phyloP scores from a whole-genome alignment of 2,888 invertebrate genomes.

The Lordiphosa fenestrarum region DNA sequence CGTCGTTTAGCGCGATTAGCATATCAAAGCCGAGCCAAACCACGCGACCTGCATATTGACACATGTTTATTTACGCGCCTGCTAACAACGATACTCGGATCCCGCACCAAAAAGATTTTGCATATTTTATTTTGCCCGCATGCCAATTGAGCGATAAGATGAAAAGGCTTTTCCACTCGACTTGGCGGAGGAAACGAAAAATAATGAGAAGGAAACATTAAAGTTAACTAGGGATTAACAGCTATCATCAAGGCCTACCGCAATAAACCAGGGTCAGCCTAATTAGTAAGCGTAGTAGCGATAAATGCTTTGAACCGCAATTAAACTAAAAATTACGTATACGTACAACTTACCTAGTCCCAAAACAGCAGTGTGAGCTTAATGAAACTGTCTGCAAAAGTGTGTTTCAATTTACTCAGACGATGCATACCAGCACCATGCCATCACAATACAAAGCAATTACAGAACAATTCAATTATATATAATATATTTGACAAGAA shows the following conservation, averaged over 20 bases:
- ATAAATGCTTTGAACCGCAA: constrained; percentile 7
- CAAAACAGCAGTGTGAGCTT: too few relatives aligned
- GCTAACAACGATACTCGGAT: constrained; percentile 13
- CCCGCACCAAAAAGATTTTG: constrained; percentile 42
- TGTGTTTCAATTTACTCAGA: too few relatives aligned
- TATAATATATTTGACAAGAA: too few relatives aligned
- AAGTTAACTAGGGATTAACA: constrained; percentile 4
- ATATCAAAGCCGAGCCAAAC: constrained; percentile 64
- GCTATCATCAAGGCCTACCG: constrained; percentile 6
- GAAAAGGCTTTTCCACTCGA: constrained; percentile 7
- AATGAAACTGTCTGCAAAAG: too few relatives aligned
- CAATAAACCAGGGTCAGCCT: constrained; percentile 6
- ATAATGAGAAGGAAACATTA: constrained; percentile 1
- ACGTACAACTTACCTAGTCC: too few relatives aligned
- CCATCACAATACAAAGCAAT: too few relatives aligned
- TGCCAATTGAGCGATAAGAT: constrained; percentile 52
- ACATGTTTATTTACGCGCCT: constrained; percentile 64
- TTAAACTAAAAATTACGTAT: background rate
- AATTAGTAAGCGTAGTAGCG: background rate
- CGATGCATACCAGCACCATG: too few relatives aligned
- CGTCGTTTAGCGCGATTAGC: constrained; percentile 69
- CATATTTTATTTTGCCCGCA: constrained; percentile 59
- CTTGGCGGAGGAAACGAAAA: constrained; percentile 1
- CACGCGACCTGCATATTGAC: constrained; percentile 65
- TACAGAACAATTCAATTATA: too few relatives aligned